Evolutionary conservation across 2,113 vertebrate genomes (phyloP), one percentile per base, ranked within the genome.

Genomic region (Mustela nigripes): DNA sequence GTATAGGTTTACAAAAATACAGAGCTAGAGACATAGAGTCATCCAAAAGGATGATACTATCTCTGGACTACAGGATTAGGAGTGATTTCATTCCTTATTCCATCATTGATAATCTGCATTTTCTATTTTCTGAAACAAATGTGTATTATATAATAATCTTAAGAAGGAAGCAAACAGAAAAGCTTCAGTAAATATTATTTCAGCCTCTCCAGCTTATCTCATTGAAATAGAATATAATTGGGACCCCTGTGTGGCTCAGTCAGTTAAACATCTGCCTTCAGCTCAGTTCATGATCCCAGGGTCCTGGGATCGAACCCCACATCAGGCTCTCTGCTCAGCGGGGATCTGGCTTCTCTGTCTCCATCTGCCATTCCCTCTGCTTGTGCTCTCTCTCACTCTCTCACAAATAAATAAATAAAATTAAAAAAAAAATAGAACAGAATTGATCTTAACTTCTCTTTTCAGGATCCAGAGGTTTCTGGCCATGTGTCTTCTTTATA

Each of bases 111-210:
- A 50, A 87, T 81, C 14, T 71, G 58, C 10, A 62, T 71, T 96
- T 91, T 81, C 33, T 80, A 33, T 78, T 74, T 74, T 95, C 36
- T 33, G 22, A 67, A 78, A 31, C 78, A 67, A 82, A n/a, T 73
- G 2, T 36, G 11, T 93, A 76, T 80, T 91, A 48, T 21, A 39
- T 31, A 88, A 84, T 67, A 19, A 93, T 78, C 14, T 85, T 97
- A 89, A 63, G 92, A 96, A 94, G 11, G 21, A 91, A 85, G 53
- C 5, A 94, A 81, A 58, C n/a, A 78, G 9, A 84, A 74, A 71
- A 45, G 4, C 24, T 84, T 87, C 42, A 58, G 24, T 50, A 60
- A 96, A 89, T 91, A 11, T 10, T 7, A 10, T 22, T 11, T 56
- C 31, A 91, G 84, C 0, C 4, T 88, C 21, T 84, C 24, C 31